These are phyloP conservation scores for Philotrypesis tridentata DNA, from an alignment of 1,140 invertebrate genomes.

Conservation along the genomic window DNA sequence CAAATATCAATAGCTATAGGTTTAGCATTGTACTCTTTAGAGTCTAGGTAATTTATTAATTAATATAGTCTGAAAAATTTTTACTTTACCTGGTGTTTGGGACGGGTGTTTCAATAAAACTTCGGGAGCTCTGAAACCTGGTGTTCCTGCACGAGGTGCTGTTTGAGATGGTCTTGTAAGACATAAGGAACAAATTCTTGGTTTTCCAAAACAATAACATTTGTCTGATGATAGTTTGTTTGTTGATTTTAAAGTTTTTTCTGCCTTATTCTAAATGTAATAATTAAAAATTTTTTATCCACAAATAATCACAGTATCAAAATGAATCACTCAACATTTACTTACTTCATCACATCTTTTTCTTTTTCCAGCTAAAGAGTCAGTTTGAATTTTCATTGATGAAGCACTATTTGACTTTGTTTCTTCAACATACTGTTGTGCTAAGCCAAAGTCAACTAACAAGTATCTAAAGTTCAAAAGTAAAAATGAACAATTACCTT, in stretches of 20 bases:
- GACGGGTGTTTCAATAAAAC: constrained; percentile 84
- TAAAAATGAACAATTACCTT: constrained; percentile 46
- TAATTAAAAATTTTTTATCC: constrained; percentile 43
- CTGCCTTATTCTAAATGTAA: constrained; percentile 61
- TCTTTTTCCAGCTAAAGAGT: constrained; percentile 54
- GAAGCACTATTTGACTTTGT: constrained; percentile 46
- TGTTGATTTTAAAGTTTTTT: constrained; percentile 49
- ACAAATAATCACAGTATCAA: neutral
- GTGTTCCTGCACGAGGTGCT: constrained; percentile 90
- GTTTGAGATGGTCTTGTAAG: constrained; percentile 75
- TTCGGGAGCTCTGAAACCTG: constrained; percentile 92
- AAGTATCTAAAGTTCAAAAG: constrained; percentile 74
- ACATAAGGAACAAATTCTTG: constrained; percentile 80
- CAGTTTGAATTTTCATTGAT: neutral
- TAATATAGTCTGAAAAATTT: neutral
- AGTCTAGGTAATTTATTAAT: neutral
- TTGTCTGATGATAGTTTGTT: constrained; percentile 58
- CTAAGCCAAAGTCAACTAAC: constrained; percentile 92
- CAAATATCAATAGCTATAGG: constrained; percentile 88
- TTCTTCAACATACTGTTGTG: constrained; percentile 76
- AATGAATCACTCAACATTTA: constrained; percentile 29
- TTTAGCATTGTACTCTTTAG: neutral
- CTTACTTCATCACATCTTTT: constrained; percentile 67
- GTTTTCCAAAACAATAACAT: constrained; percentile 80
- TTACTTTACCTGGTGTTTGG: constrained; percentile 80